A percentile compares a stretch with the other conserved stretches of the same genome.
Evolutionary conservation across 1,140 invertebrate species (phyloP).

Genomic region (Musca domestica): DNA sequence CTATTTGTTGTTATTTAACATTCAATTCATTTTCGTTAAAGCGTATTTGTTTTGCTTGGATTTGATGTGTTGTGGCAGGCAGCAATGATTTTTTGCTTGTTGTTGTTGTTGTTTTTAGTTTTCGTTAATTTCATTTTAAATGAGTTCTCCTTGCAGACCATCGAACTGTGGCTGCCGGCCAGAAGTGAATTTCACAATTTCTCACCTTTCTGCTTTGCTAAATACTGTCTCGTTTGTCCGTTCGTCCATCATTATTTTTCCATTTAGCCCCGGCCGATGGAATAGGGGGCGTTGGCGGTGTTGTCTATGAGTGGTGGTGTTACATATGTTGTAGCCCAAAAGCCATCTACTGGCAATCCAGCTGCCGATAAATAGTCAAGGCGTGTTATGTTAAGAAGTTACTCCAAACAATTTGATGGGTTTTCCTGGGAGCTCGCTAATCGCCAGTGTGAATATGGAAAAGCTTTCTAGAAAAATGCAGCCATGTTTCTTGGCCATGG

Average conservation of each 20-base stretch:
- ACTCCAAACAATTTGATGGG: conserved; percentile 12
- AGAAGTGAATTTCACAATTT: neutral
- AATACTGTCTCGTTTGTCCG: neutral
- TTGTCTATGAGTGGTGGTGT: neutral
- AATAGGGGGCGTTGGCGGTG: neutral
- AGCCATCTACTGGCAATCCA: neutral
- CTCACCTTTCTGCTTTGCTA: conserved; percentile 15
- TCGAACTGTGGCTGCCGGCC: too few relatives aligned
- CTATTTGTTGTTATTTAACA: conserved; percentile 10
- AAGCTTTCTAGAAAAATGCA: conserved; percentile 13
- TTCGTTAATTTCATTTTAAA: too few relatives aligned
- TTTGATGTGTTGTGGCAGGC: neutral
- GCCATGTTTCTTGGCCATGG: too few relatives aligned
- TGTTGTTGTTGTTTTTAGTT: too few relatives aligned
- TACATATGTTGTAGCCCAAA: conserved; percentile 1
- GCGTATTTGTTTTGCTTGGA: neutral
- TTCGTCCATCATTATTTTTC: conserved; percentile 10
- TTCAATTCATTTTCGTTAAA: conserved; percentile 17
- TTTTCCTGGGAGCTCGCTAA: neutral
- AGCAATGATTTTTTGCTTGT: too few relatives aligned
- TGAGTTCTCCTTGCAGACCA: too few relatives aligned
- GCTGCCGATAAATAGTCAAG: conserved; percentile 10
- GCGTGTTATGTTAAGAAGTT: conserved; percentile 7
- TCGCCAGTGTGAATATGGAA: neutral
- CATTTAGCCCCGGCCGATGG: neutral